Percentiles rank a stretch among this genome's conserved stretches.
Conservation (phyloP, 2,113 vertebrate species). For the Sula dactylatra region DNA sequence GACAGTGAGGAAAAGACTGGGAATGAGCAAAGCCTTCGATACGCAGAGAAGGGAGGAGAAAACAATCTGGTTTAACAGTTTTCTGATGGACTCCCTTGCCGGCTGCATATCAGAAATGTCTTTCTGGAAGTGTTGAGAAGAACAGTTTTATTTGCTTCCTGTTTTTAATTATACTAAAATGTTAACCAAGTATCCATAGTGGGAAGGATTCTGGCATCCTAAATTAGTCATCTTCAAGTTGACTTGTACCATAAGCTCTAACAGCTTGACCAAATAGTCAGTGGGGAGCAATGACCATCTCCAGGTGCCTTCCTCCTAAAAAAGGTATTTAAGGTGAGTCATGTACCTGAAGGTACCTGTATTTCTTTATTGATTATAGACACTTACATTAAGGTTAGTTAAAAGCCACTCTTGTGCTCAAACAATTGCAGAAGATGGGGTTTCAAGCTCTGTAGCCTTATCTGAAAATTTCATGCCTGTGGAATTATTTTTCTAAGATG, state of each 20-base stretch:
- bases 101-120: neutral
- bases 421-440: neutral
- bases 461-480: neutral
- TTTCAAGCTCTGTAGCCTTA: neutral
- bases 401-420: neutral
- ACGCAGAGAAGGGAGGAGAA: neutral
- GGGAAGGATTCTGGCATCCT: neutral
- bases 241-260: neutral
- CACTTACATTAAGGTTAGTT: neutral
- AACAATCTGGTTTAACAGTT: neutral
- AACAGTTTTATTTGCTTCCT: neutral
- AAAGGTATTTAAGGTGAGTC: neutral
- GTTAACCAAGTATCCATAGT: neutral
- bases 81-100: neutral
- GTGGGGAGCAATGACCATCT: neutral
- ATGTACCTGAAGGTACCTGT: neutral
- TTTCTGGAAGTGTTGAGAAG: neutral
- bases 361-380: neutral
- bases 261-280: neutral
- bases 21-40: neutral
- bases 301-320: neutral
- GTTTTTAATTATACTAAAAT: neutral
- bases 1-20: neutral
- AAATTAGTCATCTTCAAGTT: neutral
- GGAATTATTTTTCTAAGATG: neutral